Evolutionary conservation across 2,888 invertebrate species (phyloP).

Genomic region (Bellardia bayeri): DNA sequence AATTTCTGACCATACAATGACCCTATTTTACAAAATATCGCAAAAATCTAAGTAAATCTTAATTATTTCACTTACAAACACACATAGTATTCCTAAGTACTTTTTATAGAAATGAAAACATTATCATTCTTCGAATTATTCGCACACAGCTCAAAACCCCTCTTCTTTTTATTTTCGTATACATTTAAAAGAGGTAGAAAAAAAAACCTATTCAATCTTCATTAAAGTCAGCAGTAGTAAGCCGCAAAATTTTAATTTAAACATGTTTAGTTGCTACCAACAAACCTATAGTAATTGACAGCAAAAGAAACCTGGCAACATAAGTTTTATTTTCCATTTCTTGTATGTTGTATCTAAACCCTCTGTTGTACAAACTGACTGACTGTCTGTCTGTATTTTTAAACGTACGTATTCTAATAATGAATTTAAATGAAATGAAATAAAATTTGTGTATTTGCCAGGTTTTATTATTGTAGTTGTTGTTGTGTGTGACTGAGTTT

Average conservation of each 20-base stretch:
- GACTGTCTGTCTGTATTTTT: neutral
- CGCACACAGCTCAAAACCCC: conserved; percentile 27
- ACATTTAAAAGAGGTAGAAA: neutral
- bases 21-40: conserved; percentile 49
- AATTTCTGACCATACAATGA: conserved; percentile 35
- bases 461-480: neutral
- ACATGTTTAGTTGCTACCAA: conserved; percentile 31
- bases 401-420: conserved; percentile 55
- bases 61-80: conserved; percentile 28
- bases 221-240: conserved; percentile 31
- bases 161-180: neutral
- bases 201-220: conserved; percentile 54
- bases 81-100: neutral
- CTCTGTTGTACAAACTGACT: conserved; percentile 25
- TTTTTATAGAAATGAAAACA: conserved; percentile 64
- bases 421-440: conserved; percentile 41
- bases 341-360: neutral
- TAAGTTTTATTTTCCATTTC: conserved; percentile 30
- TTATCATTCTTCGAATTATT: conserved; percentile 71
- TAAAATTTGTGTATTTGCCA: conserved; percentile 29
- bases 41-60: conserved; percentile 14
- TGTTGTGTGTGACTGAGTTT: conserved; percentile 31
- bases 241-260: conserved; percentile 59
- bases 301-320: conserved; percentile 53
- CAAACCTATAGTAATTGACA: conserved; percentile 34